Evolutionary conservation across 2,797 vertebrate genomes (phyloP).

Genomic region (Champsocephalus esox): DNA sequence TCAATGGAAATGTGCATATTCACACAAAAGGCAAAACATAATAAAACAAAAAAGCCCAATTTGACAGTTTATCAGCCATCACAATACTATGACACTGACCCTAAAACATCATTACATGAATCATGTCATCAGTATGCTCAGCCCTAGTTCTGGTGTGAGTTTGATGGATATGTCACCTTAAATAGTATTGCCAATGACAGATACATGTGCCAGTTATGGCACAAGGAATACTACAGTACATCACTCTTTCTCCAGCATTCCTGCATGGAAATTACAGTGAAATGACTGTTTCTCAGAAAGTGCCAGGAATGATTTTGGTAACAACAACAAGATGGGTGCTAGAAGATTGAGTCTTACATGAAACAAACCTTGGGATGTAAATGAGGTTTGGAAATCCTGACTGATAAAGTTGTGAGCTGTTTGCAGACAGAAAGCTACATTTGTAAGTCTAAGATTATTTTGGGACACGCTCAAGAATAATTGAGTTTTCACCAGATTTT

Average conservation of each 20-base stretch:
- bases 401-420: slow-evolving; percentile 6
- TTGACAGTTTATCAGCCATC: slow-evolving; percentile 30
- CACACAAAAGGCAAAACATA: slow-evolving; percentile 1
- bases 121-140: slow-evolving; percentile 44
- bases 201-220: slow-evolving; percentile 62
- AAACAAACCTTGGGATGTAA: slow-evolving; percentile 30
- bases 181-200: slow-evolving; percentile 69
- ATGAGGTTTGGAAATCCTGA: slow-evolving; percentile 25
- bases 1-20: not conserved
- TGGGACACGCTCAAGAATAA: slow-evolving; percentile 21
- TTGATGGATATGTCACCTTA: slow-evolving; percentile 68
- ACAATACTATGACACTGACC: slow-evolving; percentile 27
- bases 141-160: slow-evolving; percentile 19
- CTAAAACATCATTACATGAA: slow-evolving; percentile 32
- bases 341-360: slow-evolving; percentile 18
- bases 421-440: slow-evolving; percentile 19
- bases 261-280: slow-evolving; percentile 63
- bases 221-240: slow-evolving; percentile 49
- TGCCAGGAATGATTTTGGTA: slow-evolving; percentile 29
- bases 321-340: slow-evolving; percentile 5
- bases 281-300: slow-evolving; percentile 48
- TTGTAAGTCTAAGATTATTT: slow-evolving; percentile 21
- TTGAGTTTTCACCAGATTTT: slow-evolving; percentile 26
- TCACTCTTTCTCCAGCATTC: slow-evolving; percentile 54
- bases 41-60: slow-evolving; percentile 1